Evolutionary conservation across 2,888 invertebrate species (phyloP).

Genomic region (Euplexia lucipara): DNA sequence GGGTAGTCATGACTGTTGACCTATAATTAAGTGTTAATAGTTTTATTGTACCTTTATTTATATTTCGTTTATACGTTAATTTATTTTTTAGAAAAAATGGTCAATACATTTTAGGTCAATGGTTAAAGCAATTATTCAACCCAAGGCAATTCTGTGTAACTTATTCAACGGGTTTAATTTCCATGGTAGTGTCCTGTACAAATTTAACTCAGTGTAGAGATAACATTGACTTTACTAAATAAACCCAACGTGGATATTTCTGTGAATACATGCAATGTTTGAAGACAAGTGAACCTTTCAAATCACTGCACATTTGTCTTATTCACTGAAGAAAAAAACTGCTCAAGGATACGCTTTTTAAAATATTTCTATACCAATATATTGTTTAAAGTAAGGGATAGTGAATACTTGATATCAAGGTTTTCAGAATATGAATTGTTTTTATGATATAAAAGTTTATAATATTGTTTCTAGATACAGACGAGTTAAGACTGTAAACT

Average conservation of each 20-base stretch:
- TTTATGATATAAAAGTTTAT: neutral
- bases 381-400: neutral
- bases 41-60: too few relatives aligned
- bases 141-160: too few relatives aligned
- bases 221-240: neutral
- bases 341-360: slow-evolving; percentile 1
- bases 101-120: too few relatives aligned
- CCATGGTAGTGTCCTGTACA: too few relatives aligned
- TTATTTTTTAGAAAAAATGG: too few relatives aligned
- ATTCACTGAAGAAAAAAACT: slow-evolving; percentile 19
- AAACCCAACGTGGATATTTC: neutral
- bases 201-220: neutral
- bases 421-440: slow-evolving; percentile 1
- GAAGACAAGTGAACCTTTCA: slow-evolving; percentile 9
- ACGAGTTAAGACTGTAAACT: too few relatives aligned
- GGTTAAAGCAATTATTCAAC: too few relatives aligned
- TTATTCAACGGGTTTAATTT: too few relatives aligned
- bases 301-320: slow-evolving; percentile 33
- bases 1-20: too few relatives aligned
- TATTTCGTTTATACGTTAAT: too few relatives aligned
- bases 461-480: neutral
- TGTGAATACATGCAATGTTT: neutral
- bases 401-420: slow-evolving; percentile 4
- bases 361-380: slow-evolving; percentile 6
- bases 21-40: too few relatives aligned